Conservation (phyloP, 2,888 invertebrate species). For the Drosophila incognita region DNA sequence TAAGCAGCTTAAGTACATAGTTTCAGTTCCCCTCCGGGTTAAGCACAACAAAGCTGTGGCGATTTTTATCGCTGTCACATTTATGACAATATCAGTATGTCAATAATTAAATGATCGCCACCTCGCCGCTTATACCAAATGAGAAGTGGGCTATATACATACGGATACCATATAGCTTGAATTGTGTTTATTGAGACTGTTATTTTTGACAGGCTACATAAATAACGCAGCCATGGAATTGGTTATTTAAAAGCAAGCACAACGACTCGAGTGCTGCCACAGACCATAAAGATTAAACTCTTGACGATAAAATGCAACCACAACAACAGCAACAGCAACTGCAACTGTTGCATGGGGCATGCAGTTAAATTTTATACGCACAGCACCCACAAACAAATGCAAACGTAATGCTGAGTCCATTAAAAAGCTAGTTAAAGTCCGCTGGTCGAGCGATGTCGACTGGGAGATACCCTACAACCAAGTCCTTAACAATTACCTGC, state of each 20-base stretch:
- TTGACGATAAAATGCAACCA: slow-evolving; percentile 52
- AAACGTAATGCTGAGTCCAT: slow-evolving; percentile 5
- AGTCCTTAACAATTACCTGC: not conserved
- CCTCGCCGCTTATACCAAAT: slow-evolving; percentile 50
- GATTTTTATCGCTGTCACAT: slow-evolving; percentile 83
- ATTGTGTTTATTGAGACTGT: slow-evolving; percentile 69
- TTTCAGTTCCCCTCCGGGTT: slow-evolving; percentile 6
- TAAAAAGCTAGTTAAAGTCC: slow-evolving; percentile 15
- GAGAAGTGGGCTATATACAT: not conserved
- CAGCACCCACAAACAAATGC: slow-evolving; percentile 44
- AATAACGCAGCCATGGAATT: slow-evolving; percentile 35
- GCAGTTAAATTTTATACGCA: slow-evolving; percentile 59
- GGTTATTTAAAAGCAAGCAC: slow-evolving; percentile 67
- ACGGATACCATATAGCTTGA: slow-evolving; percentile 7
- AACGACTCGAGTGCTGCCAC: slow-evolving; percentile 74
- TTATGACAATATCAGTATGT: slow-evolving; percentile 81
- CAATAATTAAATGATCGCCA: slow-evolving; percentile 70
- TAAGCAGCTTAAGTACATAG: slow-evolving; percentile 3
- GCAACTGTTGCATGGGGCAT: slow-evolving; percentile 50
- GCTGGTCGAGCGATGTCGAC: not conserved
- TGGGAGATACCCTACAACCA: not conserved
- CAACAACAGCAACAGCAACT: slow-evolving; percentile 8
- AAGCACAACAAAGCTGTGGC: slow-evolving; percentile 49
- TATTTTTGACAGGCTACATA: slow-evolving; percentile 71
- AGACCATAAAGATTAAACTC: slow-evolving; percentile 75